A percentile compares a stretch with the other conserved stretches of the same genome.
Evolutionary conservation across 1,140 invertebrate genomes (phyloP).

Genomic region (Marisa cornuarietis): DNA sequence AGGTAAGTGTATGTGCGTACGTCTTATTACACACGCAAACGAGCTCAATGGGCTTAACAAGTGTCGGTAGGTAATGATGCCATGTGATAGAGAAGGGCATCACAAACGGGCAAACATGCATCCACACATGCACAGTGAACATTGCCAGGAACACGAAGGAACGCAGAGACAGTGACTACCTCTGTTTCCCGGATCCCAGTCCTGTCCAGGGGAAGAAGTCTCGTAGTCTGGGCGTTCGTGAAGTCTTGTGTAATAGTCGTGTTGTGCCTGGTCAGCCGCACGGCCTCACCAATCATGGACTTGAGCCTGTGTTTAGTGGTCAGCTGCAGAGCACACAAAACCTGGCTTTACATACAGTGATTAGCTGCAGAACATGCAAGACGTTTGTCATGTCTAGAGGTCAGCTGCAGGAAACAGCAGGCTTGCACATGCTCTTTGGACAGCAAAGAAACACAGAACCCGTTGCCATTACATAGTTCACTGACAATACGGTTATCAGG

Average conservation of each 20-base stretch:
- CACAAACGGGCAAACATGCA: too few species aligned
- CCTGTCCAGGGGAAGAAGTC: not conserved
- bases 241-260: constrained; percentile 4
- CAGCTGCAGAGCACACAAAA: not conserved
- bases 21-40: too few species aligned
- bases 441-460: not conserved
- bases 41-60: too few species aligned
- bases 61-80: too few species aligned
- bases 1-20: too few species aligned
- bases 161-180: too few species aligned
- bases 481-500: not conserved
- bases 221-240: not conserved
- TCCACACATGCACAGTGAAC: too few species aligned
- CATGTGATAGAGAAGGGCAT: too few species aligned
- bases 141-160: too few species aligned
- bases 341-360: not conserved
- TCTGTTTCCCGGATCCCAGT: not conserved
- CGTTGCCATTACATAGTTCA: not conserved
- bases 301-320: constrained; percentile 23
- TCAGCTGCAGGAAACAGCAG: not conserved
- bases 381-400: not conserved
- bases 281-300: constrained; percentile 25
- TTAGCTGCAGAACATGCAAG: not conserved
- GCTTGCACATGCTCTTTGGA: not conserved
- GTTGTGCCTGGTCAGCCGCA: constrained; percentile 24